Base-by-base conservation (phyloP, 2,888 invertebrate species). In the Lissonota sp. region DNA sequence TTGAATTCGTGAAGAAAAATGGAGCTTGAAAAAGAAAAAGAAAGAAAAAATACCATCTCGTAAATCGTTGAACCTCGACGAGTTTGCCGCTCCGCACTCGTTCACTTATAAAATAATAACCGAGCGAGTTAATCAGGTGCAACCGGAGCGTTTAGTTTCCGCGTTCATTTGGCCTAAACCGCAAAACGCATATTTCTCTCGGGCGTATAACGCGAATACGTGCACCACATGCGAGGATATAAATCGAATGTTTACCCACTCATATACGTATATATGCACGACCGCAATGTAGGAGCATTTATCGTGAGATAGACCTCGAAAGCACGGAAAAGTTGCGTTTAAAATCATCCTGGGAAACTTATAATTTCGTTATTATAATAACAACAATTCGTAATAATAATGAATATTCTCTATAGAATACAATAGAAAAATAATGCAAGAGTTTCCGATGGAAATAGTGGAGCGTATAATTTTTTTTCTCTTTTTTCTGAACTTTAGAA, bases 61-160 rank as follows among this genome's bases (percentile, higher is more conserved):
- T 51, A 51, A 71, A 60, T 71, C 71, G 64, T 66, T 53, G 64
- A 70, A 57, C 57, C 58, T 16, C 40, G 4, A 26, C 26, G 44
- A 39, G 5, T 42, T 55, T 63, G 16, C 7, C 49, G 6, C 16
- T 58, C 37, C n/a, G 14, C 40, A n/a, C 44, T 26, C 6, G 4
- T 16, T 39, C 60, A 7, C 26, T 44, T 16, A 14, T 10, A 12
- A 8, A 44, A 44, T 44, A 44, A 1, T 44, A 8, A 10, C 44
- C n/a, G 26, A 60, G 4, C 44, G 42, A 74, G 73, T 64, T 44
- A 70, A 79, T 79, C 74, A 75, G 74, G 64, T 75, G 70, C 64
- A 75, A 66, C 64, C 26, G 39, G 71, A 80, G 62, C 66, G 42
- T 67, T 80, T 62, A 76, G 49, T 72, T 76, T 76, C 63, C 76